Percentiles rank a stretch among this genome's conserved stretches.
phyloP scores from a whole-genome alignment of 92 coral and sea anemone genomes.

The Galaxea fascicularis region DNA sequence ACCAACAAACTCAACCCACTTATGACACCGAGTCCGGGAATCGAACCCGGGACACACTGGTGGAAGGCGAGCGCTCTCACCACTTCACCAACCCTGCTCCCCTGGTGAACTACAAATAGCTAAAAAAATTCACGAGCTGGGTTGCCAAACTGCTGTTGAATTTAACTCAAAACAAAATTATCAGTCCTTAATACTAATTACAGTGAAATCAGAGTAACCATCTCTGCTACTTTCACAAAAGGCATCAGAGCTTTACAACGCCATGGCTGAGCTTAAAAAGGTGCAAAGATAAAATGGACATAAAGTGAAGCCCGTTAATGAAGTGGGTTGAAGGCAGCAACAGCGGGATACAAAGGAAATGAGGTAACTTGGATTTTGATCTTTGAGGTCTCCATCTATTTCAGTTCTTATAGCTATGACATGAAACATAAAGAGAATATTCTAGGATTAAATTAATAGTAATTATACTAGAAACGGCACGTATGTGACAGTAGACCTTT shows the following conservation, averaged over 20 bases:
- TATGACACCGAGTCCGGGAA: no score
- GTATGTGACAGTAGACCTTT: background rate
- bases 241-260: slow-evolving; percentile 18
- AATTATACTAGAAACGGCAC: background rate
- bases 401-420: background rate
- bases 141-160: no score
- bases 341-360: slow-evolving; percentile 10
- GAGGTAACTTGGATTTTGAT: background rate
- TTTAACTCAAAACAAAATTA: no score
- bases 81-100: no score
- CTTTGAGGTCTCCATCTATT: slow-evolving; percentile 15
- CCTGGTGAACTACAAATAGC: no score
- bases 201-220: no score
- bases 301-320: background rate
- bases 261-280: slow-evolving; percentile 10
- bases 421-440: background rate
- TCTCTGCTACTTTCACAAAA: background rate
- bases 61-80: no score
- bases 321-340: slow-evolving; percentile 17
- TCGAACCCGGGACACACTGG: no score
- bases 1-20: no score
- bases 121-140: no score
- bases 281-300: background rate
- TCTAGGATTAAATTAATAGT: background rate
- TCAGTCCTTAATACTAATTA: background rate